These are phyloP conservation scores for Casuarius casuarius DNA, from an alignment of 2,113 vertebrate species.

Conservation along the genomic window DNA sequence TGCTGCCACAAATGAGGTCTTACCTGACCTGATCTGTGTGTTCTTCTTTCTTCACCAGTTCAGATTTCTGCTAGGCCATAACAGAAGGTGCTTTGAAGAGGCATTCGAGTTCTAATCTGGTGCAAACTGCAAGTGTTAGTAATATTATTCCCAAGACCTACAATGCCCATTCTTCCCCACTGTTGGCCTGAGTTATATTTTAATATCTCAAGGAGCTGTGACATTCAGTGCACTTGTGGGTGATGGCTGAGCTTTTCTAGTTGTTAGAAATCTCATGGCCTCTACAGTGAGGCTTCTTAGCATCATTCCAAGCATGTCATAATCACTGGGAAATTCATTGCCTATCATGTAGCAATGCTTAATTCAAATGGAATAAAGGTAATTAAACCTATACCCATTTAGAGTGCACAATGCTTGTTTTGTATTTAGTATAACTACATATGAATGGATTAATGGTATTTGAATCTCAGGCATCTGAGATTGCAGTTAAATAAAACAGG, in stretches of 20 bases:
- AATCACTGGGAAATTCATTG: neutral
- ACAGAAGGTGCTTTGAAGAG: neutral
- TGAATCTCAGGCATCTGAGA: slow-evolving; percentile 22
- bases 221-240: neutral
- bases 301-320: neutral
- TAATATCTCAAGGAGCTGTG: neutral
- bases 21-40: neutral
- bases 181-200: neutral
- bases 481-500: slow-evolving; percentile 30
- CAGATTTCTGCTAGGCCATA: neutral
- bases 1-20: neutral
- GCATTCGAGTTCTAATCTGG: neutral
- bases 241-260: neutral
- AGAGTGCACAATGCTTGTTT: neutral
- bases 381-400: slow-evolving; percentile 23
- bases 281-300: neutral
- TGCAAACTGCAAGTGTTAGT: neutral
- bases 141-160: neutral
- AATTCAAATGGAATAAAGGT: neutral
- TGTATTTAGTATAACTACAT: slow-evolving; percentile 22
- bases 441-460: neutral
- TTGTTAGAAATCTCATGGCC: neutral
- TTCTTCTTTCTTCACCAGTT: neutral
- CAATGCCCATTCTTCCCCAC: neutral
- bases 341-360: neutral